Evolutionary conservation across 2,888 invertebrate species (phyloP), one percentile per base, ranked within the genome.

Genomic region (Lasioglossum marginatum): DNA sequence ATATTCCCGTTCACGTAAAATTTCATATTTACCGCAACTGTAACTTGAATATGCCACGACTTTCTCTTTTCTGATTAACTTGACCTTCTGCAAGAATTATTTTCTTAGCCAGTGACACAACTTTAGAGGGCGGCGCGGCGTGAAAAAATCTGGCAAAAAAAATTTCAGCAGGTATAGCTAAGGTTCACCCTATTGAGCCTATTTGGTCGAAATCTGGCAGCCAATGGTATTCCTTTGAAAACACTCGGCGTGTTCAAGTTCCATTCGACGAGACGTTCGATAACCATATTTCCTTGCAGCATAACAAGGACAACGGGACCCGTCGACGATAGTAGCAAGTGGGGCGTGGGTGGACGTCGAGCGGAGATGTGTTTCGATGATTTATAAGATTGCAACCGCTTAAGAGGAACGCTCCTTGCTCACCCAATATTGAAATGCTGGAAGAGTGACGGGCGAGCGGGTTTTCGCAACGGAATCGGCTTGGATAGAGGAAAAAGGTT

Each of bases 341-440:
- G 16, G 43, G 48, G 71, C 2, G 31, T 37, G 68, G 68, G 68
- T 68, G 37, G 68, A 63, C 68, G 68, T 34, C 37, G 68, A 63
- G 31, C 31, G 31, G 31, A 19, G 63, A 31, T 63, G 68, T 23
- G 43, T 45, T 48, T 71, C 34, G 74, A 82, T 74, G 79, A 79
- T 82, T 79, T 66, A 78, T 82, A 78, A 43, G 73, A 82, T 57
- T 31, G 71, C 43, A 37, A 63, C 45, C 81, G 68, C n/a, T 57
- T 40, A 60, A 23, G 60, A 57, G 57, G 19, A 37, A 34, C 45
- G 37, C 52, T 27, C 31, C 10, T 34, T 37, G 8, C 37, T 45
- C 48, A 31, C 4, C 31, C 8, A 66, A 27, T 27, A 68, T 40
- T 31, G 68, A 70, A 70, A 76, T 57, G 40, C 63, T n/a, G n/a